Percentiles rank a stretch among this genome's conserved stretches.
These are phyloP conservation scores for Cottoperca gobio DNA, from an alignment of 2,797 vertebrate species.

Conservation along the genomic window DNA sequence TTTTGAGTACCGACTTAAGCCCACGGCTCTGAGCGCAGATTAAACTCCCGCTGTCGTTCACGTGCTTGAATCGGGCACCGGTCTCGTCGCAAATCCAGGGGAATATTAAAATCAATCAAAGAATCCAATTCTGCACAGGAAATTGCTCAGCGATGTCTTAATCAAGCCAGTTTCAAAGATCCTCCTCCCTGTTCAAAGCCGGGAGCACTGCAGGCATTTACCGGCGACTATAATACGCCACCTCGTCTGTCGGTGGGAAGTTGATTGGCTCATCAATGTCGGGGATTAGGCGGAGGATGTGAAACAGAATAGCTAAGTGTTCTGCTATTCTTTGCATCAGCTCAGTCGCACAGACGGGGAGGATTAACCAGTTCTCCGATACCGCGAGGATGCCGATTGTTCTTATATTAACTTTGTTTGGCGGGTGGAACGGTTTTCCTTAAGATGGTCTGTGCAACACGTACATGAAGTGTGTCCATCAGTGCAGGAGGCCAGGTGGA, in stretches of 20 bases:
- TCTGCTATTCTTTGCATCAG: slow-evolving; percentile 45
- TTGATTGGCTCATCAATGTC: slow-evolving; percentile 75
- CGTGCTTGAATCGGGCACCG: slow-evolving; percentile 56
- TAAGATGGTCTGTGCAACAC: neutral
- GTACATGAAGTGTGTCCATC: neutral
- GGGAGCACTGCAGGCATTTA: slow-evolving; percentile 53
- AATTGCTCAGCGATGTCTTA: slow-evolving; percentile 70
- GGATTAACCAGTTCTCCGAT: slow-evolving; percentile 50
- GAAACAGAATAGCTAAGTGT: slow-evolving; percentile 56
- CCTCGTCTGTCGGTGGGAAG: slow-evolving; percentile 64
- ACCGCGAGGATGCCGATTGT: slow-evolving; percentile 23
- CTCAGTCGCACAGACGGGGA: slow-evolving; percentile 30
- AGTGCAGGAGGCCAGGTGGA: neutral
- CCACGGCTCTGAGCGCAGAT: slow-evolving; percentile 63
- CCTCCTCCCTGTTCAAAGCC: slow-evolving; percentile 65
- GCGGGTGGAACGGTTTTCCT: neutral
- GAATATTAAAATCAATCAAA: slow-evolving; percentile 67
- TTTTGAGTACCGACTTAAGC: slow-evolving; percentile 61
- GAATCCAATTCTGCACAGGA: slow-evolving; percentile 58
- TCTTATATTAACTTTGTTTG: slow-evolving; percentile 20
- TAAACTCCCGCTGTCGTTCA: slow-evolving; percentile 65
- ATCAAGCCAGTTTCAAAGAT: slow-evolving; percentile 74
- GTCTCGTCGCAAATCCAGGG: slow-evolving; percentile 35
- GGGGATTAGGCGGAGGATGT: slow-evolving; percentile 71
- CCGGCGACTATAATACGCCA: slow-evolving; percentile 41